Conservation (phyloP, 1,140 invertebrate genomes). For the Scaptomyza pallida region DNA sequence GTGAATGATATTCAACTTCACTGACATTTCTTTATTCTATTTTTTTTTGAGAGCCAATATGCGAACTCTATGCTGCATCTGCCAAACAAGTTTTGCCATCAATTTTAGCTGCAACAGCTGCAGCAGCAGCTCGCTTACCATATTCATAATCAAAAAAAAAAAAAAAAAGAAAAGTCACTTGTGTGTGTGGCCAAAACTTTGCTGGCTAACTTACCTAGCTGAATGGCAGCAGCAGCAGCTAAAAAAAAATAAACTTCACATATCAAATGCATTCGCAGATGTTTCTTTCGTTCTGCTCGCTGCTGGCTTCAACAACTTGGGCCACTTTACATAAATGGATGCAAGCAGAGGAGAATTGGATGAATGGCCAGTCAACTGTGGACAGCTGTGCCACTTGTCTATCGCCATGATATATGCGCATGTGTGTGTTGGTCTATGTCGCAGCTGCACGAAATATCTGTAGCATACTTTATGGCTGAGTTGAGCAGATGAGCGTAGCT, state of each 20-base stretch:
- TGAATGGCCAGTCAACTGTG: constrained; percentile 51
- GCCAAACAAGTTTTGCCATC: constrained; percentile 7
- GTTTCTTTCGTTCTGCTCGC: neutral
- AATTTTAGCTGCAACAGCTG: neutral
- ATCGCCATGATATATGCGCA: neutral
- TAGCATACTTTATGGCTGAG: constrained; percentile 51
- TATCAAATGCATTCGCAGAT: constrained; percentile 9
- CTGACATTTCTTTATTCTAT: neutral
- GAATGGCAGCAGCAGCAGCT: no score
- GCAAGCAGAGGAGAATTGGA: constrained; percentile 38
- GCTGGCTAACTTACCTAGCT: neutral
- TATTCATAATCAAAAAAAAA: constrained; percentile 36
- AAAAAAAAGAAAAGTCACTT: constrained; percentile 8
- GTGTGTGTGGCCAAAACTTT: neutral
- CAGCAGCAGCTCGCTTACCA: constrained; percentile 16
- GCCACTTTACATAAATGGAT: constrained; percentile 52
- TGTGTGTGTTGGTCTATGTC: constrained; percentile 9
- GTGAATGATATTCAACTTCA: no score
- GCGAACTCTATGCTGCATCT: neutral
- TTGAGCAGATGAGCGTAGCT: constrained; percentile 14
- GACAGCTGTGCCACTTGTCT: constrained; percentile 45
- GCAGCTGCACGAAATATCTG: constrained; percentile 35
- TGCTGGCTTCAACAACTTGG: constrained; percentile 22
- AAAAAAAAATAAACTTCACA: no score
- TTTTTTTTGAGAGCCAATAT: constrained; percentile 22